Evolutionary conservation across 2,797 vertebrate species (phyloP), one percentile per base, ranked within the genome.

Genomic region (Phoeniculus purpureus): DNA sequence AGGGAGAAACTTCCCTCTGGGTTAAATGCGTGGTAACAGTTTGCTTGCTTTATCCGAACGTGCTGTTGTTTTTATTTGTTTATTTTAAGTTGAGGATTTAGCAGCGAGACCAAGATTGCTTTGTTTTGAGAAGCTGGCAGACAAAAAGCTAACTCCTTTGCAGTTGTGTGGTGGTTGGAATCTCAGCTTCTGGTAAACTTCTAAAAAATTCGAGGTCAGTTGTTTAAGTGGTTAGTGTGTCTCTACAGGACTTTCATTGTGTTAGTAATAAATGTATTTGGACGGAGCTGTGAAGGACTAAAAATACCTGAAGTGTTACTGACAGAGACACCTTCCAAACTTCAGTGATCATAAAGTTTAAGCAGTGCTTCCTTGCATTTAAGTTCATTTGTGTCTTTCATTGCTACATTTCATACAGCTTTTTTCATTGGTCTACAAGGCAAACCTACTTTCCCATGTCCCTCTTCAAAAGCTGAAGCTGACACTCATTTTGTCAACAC

Each of bases 181-280:
- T 79, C 48, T 80, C 37, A 47, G 31, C 72, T 89, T 85, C 68
- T 77, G 25, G 23, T 81, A 78, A 79, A 87, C 93, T 95, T 94
- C 43, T 26, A 47, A 50, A 87, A 84, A 89, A 70, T 3, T 71
- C 27, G 48, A 65, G 31, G 7, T 45, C 25, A 31, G 27, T 20
- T 79, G 26, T 75, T 75, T 72, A 22, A 85, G 48, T 84, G 81
- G 6, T 56, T 34, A 55, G 9, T 70, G 4, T 55, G 11, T 55
- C 8, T 80, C 87, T 85, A 47, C 86, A 80, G 80, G 78, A 54
- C 71, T 90, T 94, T 51, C 90, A 70, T 94, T 89, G 47, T 79
- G 83, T 14, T 32, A 91, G 13, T 58, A 74, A 84, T 68, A 74
- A 74, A 67, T 64, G 48, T 88, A 59, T 71, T 89, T 32, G 43